Conservation (phyloP, 2,797 vertebrate species). For the Anniella stebbinsi region DNA sequence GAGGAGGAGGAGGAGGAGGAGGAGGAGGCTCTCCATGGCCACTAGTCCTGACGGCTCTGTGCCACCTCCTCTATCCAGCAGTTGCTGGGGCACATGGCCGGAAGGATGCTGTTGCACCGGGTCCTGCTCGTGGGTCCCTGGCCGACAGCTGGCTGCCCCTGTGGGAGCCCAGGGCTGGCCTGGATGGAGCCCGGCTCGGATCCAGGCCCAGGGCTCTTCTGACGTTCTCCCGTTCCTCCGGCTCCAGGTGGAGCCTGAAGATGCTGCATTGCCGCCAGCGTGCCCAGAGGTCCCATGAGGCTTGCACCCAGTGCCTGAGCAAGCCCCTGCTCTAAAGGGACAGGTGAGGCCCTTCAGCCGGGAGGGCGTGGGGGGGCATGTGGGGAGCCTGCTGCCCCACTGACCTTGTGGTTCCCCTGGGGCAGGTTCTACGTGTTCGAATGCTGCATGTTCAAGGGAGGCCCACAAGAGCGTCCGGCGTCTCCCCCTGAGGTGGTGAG, state of each 20-base stretch:
- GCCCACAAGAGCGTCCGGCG: constrained; percentile 90
- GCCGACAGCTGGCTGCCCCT: too few species aligned
- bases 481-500: constrained; percentile 92
- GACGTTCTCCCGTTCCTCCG: neutral
- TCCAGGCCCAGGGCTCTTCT: too few species aligned
- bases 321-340: constrained; percentile 92
- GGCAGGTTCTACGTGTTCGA: constrained; percentile 93
- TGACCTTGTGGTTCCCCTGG: fast-evolving
- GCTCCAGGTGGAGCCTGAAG: constrained; percentile 92
- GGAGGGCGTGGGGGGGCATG: neutral
- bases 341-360: constrained; percentile 64
- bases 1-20: too few species aligned
- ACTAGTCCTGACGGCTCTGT: too few species aligned
- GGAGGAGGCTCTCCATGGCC: too few species aligned
- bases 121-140: too few species aligned
- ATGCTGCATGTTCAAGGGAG: constrained; percentile 90
- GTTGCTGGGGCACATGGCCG: too few species aligned
- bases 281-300: constrained; percentile 95
- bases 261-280: constrained; percentile 92
- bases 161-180: too few species aligned
- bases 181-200: too few species aligned
- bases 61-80: too few species aligned
- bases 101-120: too few species aligned
- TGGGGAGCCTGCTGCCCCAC: fast-evolving
- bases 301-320: constrained; percentile 93